Percentiles rank a stretch among this genome's conserved stretches.
Evolutionary conservation across 1,140 invertebrate genomes (phyloP).

Genomic region (Heliothis subflexa): DNA sequence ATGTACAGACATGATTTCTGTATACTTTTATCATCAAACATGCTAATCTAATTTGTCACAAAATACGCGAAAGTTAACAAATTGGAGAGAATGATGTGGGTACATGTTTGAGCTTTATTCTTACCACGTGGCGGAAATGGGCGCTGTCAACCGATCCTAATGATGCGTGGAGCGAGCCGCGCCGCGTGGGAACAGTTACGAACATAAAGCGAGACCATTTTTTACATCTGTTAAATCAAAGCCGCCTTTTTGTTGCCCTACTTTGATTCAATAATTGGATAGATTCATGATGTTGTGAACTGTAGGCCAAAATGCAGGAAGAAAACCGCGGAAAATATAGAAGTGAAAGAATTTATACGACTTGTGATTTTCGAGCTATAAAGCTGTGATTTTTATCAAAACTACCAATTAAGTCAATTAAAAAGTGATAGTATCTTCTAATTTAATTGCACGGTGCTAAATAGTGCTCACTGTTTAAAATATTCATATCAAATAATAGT

Average conservation of each 20-base stretch:
- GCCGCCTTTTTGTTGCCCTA: constrained; percentile 45
- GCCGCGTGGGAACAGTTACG: constrained; percentile 69
- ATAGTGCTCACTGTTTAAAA: constrained; percentile 28
- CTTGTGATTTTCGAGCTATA: no score
- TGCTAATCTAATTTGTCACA: neutral
- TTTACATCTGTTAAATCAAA: constrained; percentile 38
- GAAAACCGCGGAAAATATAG: neutral
- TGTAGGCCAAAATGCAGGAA: neutral
- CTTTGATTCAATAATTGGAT: constrained; percentile 37
- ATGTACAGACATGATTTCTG: neutral
- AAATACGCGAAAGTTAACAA: constrained; percentile 4
- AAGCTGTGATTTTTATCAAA: no score
- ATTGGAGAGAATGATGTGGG: constrained; percentile 20
- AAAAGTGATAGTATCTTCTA: neutral
- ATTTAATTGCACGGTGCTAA: constrained; percentile 4
- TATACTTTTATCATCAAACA: constrained; percentile 2
- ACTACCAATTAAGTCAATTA: neutral
- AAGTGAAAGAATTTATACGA: no score
- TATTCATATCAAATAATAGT: constrained; percentile 37
- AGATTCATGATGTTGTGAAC: constrained; percentile 4
- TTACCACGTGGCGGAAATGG: constrained; percentile 73
- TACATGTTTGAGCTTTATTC: constrained; percentile 52
- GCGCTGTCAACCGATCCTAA: constrained; percentile 62
- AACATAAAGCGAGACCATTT: constrained; percentile 54
- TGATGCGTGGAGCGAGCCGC: constrained; percentile 71